Conservation (phyloP, 2,113 vertebrate genomes). For the Lasiurus cinereus region DNA sequence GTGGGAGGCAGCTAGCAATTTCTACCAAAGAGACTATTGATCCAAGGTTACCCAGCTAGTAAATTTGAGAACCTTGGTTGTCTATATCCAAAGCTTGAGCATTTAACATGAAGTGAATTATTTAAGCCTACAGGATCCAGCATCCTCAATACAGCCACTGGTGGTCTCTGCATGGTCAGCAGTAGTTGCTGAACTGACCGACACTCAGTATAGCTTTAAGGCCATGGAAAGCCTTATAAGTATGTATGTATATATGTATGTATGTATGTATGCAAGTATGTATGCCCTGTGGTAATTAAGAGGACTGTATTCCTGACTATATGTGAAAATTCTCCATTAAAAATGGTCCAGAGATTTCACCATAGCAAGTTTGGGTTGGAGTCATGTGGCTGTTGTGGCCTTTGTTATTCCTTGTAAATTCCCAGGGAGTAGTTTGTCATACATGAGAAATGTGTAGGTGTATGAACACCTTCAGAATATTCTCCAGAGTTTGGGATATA, state of each 20-base stretch:
- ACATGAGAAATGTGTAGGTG: neutral
- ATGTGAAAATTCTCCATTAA: neutral
- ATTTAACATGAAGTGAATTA: neutral
- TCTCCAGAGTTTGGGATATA: neutral
- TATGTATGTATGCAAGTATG: neutral
- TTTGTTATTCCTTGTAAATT: neutral
- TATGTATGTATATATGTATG: neutral
- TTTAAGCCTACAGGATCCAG: neutral
- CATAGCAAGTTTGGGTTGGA: neutral
- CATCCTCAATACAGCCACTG: neutral
- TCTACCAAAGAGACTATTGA: neutral
- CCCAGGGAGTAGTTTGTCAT: neutral
- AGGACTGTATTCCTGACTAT: neutral
- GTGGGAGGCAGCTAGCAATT: neutral
- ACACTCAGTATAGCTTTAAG: neutral
- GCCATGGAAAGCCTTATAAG: neutral
- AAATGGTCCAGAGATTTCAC: neutral
- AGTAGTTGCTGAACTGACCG: neutral
- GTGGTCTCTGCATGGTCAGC: neutral
- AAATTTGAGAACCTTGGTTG: accelerated
- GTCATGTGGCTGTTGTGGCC: neutral
- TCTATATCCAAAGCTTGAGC: neutral
- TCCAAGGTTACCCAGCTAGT: neutral
- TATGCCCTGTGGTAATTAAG: neutral
- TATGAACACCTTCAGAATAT: neutral